These are phyloP conservation scores for Hemicentrotus pulcherrimus DNA, from an alignment of 35 echinoderm and acorn worm species.

Conservation along the genomic window DNA sequence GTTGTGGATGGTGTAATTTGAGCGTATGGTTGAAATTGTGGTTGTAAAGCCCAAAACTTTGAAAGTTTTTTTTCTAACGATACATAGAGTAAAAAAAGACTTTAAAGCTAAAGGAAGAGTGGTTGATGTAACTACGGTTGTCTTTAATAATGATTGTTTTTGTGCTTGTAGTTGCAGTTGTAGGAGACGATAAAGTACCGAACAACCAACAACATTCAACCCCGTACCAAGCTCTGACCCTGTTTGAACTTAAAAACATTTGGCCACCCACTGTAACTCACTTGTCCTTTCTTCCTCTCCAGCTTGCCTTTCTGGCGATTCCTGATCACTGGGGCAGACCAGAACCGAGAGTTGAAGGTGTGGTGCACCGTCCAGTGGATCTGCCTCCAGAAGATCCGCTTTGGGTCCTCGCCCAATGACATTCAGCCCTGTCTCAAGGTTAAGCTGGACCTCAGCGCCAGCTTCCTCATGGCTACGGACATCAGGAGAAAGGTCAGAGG, in stretches of 20 bases:
- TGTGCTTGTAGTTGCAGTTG: too few relatives aligned
- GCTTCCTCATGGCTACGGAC: conserved; percentile 83
- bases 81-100: too few relatives aligned
- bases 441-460: conserved; percentile 82
- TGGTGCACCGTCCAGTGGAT: conserved; percentile 98
- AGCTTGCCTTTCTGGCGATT: conserved; percentile 95
- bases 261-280: background rate
- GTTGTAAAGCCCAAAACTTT: background rate
- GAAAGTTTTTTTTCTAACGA: too few relatives aligned
- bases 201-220: too few relatives aligned
- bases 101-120: too few relatives aligned
- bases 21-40: background rate
- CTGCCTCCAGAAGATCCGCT: conserved; percentile 79
- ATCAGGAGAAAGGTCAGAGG: conserved; percentile 91
- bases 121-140: too few relatives aligned
- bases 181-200: too few relatives aligned
- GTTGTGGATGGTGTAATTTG: background rate
- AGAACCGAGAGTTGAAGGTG: conserved; percentile 84
- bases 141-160: too few relatives aligned
- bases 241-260: too few relatives aligned
- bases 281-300: conserved; percentile 11
- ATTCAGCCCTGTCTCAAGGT: conserved; percentile 85
- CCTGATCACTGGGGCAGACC: conserved; percentile 84
- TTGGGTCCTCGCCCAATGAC: conserved; percentile 51
- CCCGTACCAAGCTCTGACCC: too few relatives aligned